Base-by-base conservation (phyloP, 2,797 vertebrate species). In the Pachyuromys duprasi region DNA sequence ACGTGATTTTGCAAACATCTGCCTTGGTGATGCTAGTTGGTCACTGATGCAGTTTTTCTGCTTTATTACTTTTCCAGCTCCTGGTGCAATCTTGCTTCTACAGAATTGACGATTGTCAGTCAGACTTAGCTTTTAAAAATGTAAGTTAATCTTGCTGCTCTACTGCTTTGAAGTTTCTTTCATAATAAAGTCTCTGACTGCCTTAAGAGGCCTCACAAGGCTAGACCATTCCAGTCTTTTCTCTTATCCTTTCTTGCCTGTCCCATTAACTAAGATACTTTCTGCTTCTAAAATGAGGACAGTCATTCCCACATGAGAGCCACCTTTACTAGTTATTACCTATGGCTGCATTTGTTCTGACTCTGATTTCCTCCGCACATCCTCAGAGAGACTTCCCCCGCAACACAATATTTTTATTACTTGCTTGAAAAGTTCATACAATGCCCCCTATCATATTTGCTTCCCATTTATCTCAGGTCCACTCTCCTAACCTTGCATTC, bases 111-210 rank as follows among this genome's bases (percentile, higher is more conserved):
- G 53, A 0, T 94, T 57, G 26, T 33, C 53, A 91, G 39, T 88
- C 15, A 75, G 17, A 82, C 55, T 89, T 93, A 75, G 92, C 26
- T 90, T 95, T 75, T 49, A 33, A 76, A 94, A 92, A 67, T 84
- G 8, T 26, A 86, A 81, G 78, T 86, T 42, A 55, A 11, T 11
- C 63, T 94, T 89, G n/a, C 33, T 28, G 5, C 28, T 79, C 12
- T 15, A 28, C 8, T 91, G 80, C 4, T 49, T 93, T 78, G 78
- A 39, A 63, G 60, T 63, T 69, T 55, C 69, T 8, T 39, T 93
- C 22, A 24, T 53, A 63, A 53, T 90, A 70, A 75, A 69, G 81
- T 72, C 49, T 94, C 72, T 62, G n/a, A 7, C 13, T 88, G 69
- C 20, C 14, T 39, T 80, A 4, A 13, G 36, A 79, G 42, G 14